Evolutionary conservation across 2,113 vertebrate genomes (phyloP).

Genomic region (Eurystomus gularis): DNA sequence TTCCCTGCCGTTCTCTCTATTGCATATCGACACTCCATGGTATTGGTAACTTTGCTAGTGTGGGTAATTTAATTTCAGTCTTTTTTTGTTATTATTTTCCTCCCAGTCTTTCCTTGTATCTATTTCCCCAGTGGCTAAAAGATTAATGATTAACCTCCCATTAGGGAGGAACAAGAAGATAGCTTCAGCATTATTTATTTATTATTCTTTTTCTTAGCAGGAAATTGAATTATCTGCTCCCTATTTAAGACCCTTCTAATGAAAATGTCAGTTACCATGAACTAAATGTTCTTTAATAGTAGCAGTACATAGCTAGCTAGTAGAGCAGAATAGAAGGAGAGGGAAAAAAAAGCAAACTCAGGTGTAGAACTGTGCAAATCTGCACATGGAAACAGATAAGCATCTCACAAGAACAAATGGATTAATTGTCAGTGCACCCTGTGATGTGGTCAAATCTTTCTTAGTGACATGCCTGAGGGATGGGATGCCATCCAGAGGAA

Average conservation of each 20-base stretch:
- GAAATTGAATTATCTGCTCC: slow-evolving; percentile 30
- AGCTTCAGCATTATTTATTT: slow-evolving; percentile 29
- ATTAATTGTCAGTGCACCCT: background rate
- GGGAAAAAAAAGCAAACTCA: background rate
- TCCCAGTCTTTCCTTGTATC: background rate
- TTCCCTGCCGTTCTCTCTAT: background rate
- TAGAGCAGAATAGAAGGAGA: background rate
- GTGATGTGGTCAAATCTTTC: background rate
- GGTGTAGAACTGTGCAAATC: background rate
- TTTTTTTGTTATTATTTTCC: background rate
- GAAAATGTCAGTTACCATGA: slow-evolving; percentile 23
- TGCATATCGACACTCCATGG: background rate
- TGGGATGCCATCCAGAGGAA: background rate
- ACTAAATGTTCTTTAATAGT: slow-evolving; percentile 5
- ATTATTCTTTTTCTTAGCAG: slow-evolving; percentile 52
- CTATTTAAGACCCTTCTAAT: background rate
- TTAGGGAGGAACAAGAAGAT: slow-evolving; percentile 14
- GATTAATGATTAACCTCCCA: background rate
- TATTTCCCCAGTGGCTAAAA: slow-evolving; percentile 12
- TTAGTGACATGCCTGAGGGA: background rate
- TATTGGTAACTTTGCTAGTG: background rate
- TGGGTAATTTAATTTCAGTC: background rate
- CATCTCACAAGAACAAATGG: background rate
- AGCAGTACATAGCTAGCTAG: background rate
- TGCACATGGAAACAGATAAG: background rate